These are phyloP conservation scores for Mesocricetus auratus DNA, from an alignment of 2,113 vertebrate species.

Conservation along the genomic window DNA sequence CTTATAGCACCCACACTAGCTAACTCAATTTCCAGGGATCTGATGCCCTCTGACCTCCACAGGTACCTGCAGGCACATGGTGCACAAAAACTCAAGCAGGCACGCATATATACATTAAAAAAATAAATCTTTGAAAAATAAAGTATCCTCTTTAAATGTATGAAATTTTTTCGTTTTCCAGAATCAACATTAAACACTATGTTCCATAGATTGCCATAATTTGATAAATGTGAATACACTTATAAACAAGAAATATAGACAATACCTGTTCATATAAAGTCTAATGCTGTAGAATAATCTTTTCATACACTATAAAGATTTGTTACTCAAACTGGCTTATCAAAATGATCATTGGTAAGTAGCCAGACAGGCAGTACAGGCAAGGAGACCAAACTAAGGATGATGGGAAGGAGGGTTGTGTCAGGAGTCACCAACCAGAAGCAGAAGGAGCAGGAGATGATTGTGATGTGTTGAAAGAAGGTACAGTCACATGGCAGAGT, in stretches of 20 bases:
- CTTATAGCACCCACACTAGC: background rate
- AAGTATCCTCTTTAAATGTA: background rate
- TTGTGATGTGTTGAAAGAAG: too few species aligned
- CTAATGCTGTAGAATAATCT: background rate
- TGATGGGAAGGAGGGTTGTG: too few species aligned
- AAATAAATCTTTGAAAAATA: background rate
- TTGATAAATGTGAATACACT: conserved; percentile 12
- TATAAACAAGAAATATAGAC: conserved; percentile 19
- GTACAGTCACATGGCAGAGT: too few species aligned
- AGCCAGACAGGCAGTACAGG: too few species aligned
- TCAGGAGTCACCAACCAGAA: too few species aligned
- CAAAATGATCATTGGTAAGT: too few species aligned
- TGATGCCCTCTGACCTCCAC: background rate
- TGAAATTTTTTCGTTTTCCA: conserved; percentile 43
- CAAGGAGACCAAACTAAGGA: too few species aligned
- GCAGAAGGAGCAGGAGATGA: too few species aligned
- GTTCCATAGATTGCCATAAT: background rate
- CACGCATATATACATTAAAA: background rate
- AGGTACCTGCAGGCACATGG: background rate
- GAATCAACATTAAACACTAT: conserved; percentile 30
- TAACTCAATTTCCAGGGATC: background rate
- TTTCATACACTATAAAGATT: too few species aligned
- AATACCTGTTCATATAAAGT: background rate
- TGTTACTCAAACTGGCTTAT: too few species aligned
- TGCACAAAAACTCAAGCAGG: background rate